These are phyloP conservation scores for Hippocampus kuda DNA, from an alignment of 2,797 vertebrate species.

Conservation along the genomic window DNA sequence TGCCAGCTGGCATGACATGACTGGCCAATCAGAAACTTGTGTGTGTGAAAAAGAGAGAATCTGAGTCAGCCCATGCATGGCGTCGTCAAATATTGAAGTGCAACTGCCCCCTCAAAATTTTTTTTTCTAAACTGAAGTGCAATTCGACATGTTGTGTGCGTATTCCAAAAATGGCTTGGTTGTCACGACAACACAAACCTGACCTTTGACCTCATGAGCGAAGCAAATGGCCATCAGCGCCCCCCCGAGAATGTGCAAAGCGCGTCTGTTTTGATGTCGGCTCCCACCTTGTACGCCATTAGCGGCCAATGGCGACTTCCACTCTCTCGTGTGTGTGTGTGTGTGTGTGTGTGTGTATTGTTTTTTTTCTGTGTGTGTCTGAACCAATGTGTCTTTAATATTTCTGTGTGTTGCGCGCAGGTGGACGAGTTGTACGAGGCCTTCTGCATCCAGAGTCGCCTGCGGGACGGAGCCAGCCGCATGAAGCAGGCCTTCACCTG, in stretches of 20 bases:
- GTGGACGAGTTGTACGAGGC: slow-evolving; percentile 97
- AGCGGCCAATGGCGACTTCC: background rate
- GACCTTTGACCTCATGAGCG: no score
- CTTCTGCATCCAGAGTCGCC: slow-evolving; percentile 91
- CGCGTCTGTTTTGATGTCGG: background rate
- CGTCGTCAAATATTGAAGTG: background rate
- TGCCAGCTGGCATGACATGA: background rate
- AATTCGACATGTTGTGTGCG: no score
- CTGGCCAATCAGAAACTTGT: background rate
- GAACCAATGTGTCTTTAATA: slow-evolving; percentile 8
- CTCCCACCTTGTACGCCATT: background rate
- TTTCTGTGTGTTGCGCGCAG: slow-evolving; percentile 51
- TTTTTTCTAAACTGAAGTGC: background rate
- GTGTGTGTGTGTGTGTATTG: slow-evolving; percentile 33
- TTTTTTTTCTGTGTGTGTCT: slow-evolving; percentile 35
- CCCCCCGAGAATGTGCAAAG: no score
- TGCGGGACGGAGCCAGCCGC: slow-evolving; percentile 89
- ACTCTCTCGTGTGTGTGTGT: slow-evolving; percentile 3
- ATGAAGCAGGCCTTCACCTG: slow-evolving; percentile 95
- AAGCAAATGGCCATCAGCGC: no score
- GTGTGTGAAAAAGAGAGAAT: no score
- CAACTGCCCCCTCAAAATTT: background rate
- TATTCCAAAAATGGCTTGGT: no score
- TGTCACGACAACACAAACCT: no score
- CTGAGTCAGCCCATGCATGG: no score